A percentile compares a stretch with the other conserved stretches of the same genome.
Conservation (phyloP, 2,113 vertebrate genomes). For the Guaruba guarouba region DNA sequence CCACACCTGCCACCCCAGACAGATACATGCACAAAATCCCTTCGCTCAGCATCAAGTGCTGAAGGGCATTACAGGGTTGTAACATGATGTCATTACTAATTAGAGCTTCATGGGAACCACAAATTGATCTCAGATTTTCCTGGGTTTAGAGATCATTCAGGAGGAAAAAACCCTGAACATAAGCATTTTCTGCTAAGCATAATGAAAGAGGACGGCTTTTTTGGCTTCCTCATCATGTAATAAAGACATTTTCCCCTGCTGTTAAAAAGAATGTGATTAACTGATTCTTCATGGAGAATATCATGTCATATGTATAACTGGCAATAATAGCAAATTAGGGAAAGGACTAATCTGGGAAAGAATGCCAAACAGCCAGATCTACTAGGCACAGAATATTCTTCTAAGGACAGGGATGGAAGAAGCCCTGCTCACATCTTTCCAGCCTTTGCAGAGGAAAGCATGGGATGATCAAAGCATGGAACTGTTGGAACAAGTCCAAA, state of each 20-base stretch:
- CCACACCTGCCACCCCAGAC: neutral
- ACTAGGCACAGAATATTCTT: neutral
- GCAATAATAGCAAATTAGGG: neutral
- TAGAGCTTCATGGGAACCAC: neutral
- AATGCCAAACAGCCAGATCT: neutral
- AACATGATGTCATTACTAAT: slow-evolving; percentile 49
- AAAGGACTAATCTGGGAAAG: neutral
- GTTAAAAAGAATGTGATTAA: neutral
- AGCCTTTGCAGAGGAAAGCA: neutral
- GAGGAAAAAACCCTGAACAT: neutral
- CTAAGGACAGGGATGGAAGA: neutral
- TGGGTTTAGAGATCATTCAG: neutral
- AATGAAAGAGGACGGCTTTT: neutral
- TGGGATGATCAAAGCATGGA: neutral
- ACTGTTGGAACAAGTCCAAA: no score
- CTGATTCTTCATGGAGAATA: neutral
- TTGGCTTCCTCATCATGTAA: neutral
- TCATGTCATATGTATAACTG: neutral
- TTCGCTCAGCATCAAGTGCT: neutral
- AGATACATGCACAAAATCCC: neutral
- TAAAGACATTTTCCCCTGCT: neutral
- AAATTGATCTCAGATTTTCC: slow-evolving; percentile 61
- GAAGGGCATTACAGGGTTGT: neutral
- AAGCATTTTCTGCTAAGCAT: slow-evolving; percentile 5
- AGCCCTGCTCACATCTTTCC: neutral